Evolutionary conservation across 53 echinoderm and acorn worm genomes (phyloP), one percentile per base, ranked within the genome.

Genomic region (Henricia sp.): DNA sequence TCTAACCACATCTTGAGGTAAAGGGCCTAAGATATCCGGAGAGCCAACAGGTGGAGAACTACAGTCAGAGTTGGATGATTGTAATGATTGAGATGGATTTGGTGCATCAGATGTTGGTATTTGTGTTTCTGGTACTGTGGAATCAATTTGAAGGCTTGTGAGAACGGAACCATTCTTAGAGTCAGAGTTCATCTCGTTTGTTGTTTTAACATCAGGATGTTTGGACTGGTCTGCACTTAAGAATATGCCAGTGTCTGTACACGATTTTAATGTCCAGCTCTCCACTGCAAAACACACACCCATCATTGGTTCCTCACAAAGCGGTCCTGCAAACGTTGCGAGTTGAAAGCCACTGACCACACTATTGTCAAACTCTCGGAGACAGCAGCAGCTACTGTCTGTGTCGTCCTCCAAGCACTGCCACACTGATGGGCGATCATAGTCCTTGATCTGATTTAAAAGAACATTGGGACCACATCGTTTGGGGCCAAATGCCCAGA

Each of bases 231-330:
- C 46, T 40, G 62, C 14, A 44, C 19, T 67, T 17, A 48, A 33
- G 34, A 88, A 55, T 32, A 50, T 67, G 0, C 52, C 66, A 37
- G 37, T 24, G 50, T 48, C 46, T 39, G 16, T 14, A 29, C 28
- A 35, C 28, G 67, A 84, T 6, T 92, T 86, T 27, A 91, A 59
- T 14, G 90, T 87, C 99, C 99, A 99, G 29, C 77, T 85, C 43
- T 94, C 94, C 11, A 99, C 65, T 0, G 56, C 40, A 53, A 94
- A 91, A 46, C 99, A 94, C 41, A 99, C 92, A 0, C 99, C 99
- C 94, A 95, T 99, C 94, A 99, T 95, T 0, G 99, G 99, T 73
- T 99, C 99, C 37, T 94, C 99, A 62, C 92, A 95, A 28, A 95
- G 83, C 32, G 99, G 99, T 13, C 99, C 99, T 37, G 92, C 88